These are phyloP conservation scores for Harpalus rufipes DNA, from an alignment of 2,888 invertebrate species.

Conservation along the genomic window DNA sequence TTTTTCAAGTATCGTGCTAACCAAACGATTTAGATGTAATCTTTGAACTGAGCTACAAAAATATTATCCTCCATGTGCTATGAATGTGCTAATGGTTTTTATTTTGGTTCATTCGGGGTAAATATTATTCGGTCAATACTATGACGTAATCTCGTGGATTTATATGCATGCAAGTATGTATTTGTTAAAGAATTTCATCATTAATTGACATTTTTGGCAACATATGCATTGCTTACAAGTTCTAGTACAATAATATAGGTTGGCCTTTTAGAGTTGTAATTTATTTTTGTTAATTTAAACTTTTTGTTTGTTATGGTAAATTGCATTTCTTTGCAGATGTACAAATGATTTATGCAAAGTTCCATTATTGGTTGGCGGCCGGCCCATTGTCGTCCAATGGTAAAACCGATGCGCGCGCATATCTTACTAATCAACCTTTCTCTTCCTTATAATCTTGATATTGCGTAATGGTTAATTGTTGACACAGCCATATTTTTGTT, in stretches of 20 bases:
- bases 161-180: constrained; percentile 16
- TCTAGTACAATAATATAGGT: neutral
- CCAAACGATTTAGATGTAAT: constrained; percentile 19
- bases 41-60: constrained; percentile 28
- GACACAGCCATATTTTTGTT: constrained; percentile 66
- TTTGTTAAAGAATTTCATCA: constrained; percentile 16
- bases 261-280: neutral
- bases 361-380: constrained; percentile 65
- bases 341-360: constrained; percentile 60
- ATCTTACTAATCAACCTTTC: constrained; percentile 48
- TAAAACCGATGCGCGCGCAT: constrained; percentile 61
- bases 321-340: constrained; percentile 50
- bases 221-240: neutral
- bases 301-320: constrained; percentile 52
- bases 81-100: constrained; percentile 20
- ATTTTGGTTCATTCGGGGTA: constrained; percentile 21
- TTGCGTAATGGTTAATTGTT: constrained; percentile 67
- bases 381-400: constrained; percentile 52
- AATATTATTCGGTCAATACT: constrained; percentile 48
- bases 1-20: constrained; percentile 1
- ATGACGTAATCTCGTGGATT: constrained; percentile 29
- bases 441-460: constrained; percentile 59
- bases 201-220: constrained; percentile 25
- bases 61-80: constrained; percentile 1
- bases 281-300: constrained; percentile 19